Percentiles rank a stretch among this genome's conserved stretches.
Evolutionary conservation across 2,113 vertebrate genomes (phyloP).

Genomic region (Daphoenositta chrysoptera): DNA sequence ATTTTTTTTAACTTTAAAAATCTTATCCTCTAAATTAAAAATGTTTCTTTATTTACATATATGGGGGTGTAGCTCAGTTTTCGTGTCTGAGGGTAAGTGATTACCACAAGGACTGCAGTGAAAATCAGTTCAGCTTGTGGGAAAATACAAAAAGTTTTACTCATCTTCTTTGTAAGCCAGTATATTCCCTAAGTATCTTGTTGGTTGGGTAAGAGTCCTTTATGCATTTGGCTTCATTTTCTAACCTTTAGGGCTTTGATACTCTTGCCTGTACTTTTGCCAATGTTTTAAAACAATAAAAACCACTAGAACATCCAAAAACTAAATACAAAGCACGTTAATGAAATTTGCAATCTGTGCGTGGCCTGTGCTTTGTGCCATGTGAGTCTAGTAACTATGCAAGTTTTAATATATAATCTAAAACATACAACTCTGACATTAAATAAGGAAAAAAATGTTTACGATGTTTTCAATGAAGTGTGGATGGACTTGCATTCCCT

Average conservation of each 20-base stretch:
- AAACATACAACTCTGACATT: not conserved
- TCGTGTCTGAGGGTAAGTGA: not conserved
- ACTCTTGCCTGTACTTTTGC: not conserved
- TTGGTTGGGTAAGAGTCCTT: not conserved
- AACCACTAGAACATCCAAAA: not conserved
- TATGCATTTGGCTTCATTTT: not conserved
- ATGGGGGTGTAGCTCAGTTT: not conserved
- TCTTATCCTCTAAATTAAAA: not conserved
- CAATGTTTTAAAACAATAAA: not conserved
- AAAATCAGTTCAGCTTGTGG: not conserved
- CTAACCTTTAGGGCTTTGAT: conserved; percentile 27
- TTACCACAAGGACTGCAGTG: not conserved
- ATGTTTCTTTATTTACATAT: not conserved
- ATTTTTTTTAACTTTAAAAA: not conserved
- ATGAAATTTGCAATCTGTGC: not conserved
- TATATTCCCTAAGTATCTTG: not conserved
- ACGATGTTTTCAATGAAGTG: not conserved
- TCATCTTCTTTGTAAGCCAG: not conserved
- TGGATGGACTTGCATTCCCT: not conserved
- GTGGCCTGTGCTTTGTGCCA: not conserved
- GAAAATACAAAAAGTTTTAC: not conserved
- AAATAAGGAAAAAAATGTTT: not conserved
- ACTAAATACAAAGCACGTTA: not conserved
- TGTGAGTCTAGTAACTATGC: not conserved
- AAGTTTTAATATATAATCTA: not conserved